phyloP scores from a whole-genome alignment of 2,888 invertebrate species.

The Scaptomyza tumidula region DNA sequence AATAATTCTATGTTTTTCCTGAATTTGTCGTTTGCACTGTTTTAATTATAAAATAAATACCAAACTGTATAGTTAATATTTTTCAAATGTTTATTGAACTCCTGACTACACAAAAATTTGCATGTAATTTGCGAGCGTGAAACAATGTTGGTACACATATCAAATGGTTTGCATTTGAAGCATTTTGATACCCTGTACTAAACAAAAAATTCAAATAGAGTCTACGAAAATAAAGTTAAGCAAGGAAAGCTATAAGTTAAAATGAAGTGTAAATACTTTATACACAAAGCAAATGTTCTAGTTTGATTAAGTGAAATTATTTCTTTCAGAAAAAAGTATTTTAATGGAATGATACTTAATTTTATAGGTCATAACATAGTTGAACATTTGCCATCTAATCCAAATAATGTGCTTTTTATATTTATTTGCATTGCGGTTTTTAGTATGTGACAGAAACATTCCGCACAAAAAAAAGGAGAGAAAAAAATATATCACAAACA shows the following conservation, averaged over 20 bases:
- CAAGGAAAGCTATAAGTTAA: background rate
- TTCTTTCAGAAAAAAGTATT: background rate
- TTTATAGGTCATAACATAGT: background rate
- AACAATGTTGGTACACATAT: slow-evolving; percentile 20
- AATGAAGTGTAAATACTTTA: background rate
- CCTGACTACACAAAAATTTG: slow-evolving; percentile 17
- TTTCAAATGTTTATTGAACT: slow-evolving; percentile 11
- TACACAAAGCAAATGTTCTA: background rate
- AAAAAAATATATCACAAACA: slow-evolving; percentile 25
- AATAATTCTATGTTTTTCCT: slow-evolving; percentile 3
- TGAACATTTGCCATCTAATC: background rate
- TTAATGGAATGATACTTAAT: background rate
- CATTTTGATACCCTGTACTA: slow-evolving; percentile 14
- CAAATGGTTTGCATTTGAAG: slow-evolving; percentile 16
- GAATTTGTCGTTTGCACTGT: slow-evolving; percentile 1
- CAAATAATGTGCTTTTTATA: slow-evolving; percentile 2
- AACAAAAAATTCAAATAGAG: background rate
- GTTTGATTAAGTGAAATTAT: background rate
- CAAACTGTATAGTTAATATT: slow-evolving; percentile 47
- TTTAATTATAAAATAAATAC: slow-evolving; percentile 50
- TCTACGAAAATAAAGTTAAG: background rate
- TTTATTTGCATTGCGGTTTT: slow-evolving; percentile 49
- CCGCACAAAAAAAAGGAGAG: slow-evolving; percentile 19
- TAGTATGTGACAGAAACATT: slow-evolving; percentile 51
- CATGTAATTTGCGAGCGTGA: slow-evolving; percentile 35